Conservation (phyloP, 2,888 invertebrate species). For the Trachelus iudaicus region DNA sequence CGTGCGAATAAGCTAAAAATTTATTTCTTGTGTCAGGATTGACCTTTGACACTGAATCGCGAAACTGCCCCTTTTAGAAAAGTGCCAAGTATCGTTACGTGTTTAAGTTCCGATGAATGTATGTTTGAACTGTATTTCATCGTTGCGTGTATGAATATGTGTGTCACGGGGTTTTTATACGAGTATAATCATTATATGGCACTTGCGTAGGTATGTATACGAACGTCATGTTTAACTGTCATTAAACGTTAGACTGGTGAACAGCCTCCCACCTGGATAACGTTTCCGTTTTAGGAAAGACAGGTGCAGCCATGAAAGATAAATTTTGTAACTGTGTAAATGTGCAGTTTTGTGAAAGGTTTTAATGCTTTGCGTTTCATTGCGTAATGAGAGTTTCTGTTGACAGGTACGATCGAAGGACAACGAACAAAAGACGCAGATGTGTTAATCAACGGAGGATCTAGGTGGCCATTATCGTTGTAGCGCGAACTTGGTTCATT, state of each 20-base stretch:
- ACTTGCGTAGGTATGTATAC: not conserved
- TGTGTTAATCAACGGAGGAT: conserved; percentile 37
- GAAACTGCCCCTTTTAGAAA: not conserved
- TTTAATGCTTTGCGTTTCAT: not conserved
- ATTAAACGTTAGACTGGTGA: not conserved
- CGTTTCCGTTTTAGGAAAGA: not conserved
- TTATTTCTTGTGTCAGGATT: not conserved
- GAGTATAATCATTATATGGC: not conserved
- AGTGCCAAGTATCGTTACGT: not conserved
- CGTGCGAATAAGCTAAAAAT: not conserved
- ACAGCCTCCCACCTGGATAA: not conserved
- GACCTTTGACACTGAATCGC: not conserved
- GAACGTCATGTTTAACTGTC: not conserved
- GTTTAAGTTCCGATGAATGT: not conserved
- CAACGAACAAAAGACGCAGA: not conserved
- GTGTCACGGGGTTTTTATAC: not conserved
- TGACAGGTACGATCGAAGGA: not conserved
- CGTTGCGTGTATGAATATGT: not conserved
- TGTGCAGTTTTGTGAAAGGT: not conserved
- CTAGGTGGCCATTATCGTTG: conserved; percentile 44
- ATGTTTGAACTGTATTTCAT: not conserved
- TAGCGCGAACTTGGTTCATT: conserved; percentile 40
- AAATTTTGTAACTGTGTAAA: not conserved
- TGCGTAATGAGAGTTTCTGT: not conserved
- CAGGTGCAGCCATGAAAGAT: not conserved